Evolutionary conservation across 2,113 vertebrate species (phyloP).

Genomic region (Hippocampus comes): DNA sequence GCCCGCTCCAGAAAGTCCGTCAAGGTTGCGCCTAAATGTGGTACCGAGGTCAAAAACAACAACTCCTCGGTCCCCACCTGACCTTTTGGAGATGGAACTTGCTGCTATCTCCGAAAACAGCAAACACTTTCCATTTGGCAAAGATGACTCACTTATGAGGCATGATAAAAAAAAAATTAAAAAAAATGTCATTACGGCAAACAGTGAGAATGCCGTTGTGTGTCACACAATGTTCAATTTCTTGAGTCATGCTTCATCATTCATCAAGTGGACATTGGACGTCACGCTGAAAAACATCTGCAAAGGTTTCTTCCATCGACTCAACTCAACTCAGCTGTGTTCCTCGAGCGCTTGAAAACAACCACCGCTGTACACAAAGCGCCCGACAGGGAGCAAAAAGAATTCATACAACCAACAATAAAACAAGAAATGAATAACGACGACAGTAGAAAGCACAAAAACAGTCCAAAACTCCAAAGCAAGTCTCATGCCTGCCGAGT

Average conservation of each 20-base stretch:
- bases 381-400: no score
- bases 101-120: slow-evolving; percentile 12
- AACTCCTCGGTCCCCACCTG: background rate
- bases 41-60: background rate
- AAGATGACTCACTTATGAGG: slow-evolving; percentile 51
- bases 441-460: no score
- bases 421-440: no score
- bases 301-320: slow-evolving; percentile 35
- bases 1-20: background rate
- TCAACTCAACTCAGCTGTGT: background rate
- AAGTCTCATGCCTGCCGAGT: no score
- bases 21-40: slow-evolving; percentile 1
- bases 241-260: slow-evolving; percentile 30
- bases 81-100: background rate
- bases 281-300: slow-evolving; percentile 20
- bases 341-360: no score
- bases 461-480: no score
- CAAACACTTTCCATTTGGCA: slow-evolving; percentile 47
- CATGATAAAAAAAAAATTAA: slow-evolving; percentile 31
- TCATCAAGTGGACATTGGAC: slow-evolving; percentile 33
- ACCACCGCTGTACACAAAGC: no score
- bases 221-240: slow-evolving; percentile 50
- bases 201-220: slow-evolving; percentile 25
- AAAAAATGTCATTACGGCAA: slow-evolving; percentile 10
- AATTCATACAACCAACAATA: no score